Base-by-base conservation (phyloP, 1,140 invertebrate species). In the Bacillus rossius region DNA sequence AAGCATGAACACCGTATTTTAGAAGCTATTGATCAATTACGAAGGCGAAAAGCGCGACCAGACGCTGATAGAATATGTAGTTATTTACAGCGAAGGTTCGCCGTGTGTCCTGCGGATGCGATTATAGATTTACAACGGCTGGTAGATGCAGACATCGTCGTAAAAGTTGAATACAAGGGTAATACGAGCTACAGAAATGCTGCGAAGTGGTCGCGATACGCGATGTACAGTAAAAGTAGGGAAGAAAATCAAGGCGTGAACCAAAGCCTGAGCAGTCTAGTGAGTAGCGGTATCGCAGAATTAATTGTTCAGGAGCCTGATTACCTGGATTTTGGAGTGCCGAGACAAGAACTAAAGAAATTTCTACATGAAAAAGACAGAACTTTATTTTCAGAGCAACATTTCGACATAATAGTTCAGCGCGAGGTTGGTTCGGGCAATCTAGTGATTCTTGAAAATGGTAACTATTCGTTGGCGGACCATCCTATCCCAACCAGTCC, bases 151-250 rank as follows among this genome's bases (percentile, higher is more conserved):
- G 85, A 86, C 69, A 82, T 84, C 60, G 86, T 93, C 13, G 82
- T 89, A 54, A 89, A 89, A 79, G 90, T 92, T 4, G 88, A 91
- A 65, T 92, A 92, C 73, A 92, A 93, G 74, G 88, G 89, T 61
- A 88, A 83, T 73, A 87, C 84, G 45, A 90, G 87, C 72, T 92
- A 92, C 66, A 77, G 90, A 62, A 91, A 91, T 75, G 88, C 88
- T 8, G 82, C 82, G n/a, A 86, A 86, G 73, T 87, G 84, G 79
- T 79, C 79, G 16, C 59, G 59, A 26, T 25, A 72, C 76, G 23
- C 65, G 77, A 7, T 77, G 20, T 79, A 79, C 61, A 79, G 74
- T 64, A 78, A 73, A 59, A 41, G 53, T 10, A 64, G 62, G 26
- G 55, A 61, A 22, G 59, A 59, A 1, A 59, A 63, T 8, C 50